Percentiles rank a stretch among this genome's conserved stretches.
Conservation (phyloP, 2,113 vertebrate genomes). For the Penelope pileata region DNA sequence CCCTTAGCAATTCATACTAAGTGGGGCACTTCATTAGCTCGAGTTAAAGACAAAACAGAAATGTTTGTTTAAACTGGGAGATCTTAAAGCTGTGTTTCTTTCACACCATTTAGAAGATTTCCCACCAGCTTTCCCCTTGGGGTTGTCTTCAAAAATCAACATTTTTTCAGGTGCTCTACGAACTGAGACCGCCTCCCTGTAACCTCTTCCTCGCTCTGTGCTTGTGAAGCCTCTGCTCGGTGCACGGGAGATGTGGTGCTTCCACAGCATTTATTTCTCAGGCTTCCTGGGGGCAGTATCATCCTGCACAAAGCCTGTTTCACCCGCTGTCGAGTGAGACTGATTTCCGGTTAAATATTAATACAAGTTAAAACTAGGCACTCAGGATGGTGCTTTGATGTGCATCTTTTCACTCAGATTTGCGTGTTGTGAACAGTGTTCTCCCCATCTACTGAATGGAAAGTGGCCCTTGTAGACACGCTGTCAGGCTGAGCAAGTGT, state of each 20-base stretch:
- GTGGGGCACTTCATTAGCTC: slow-evolving; percentile 64
- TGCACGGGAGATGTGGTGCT: background rate
- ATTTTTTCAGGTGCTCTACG: slow-evolving; percentile 51
- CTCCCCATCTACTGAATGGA: background rate
- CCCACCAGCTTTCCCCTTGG: slow-evolving; percentile 39
- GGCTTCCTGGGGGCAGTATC: slow-evolving; percentile 20
- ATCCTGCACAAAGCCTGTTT: background rate
- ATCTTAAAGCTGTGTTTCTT: slow-evolving; percentile 50
- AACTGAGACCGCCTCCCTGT: background rate
- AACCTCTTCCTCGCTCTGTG: background rate
- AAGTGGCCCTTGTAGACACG: background rate
- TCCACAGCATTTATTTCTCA: background rate
- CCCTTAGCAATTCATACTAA: slow-evolving; percentile 57
- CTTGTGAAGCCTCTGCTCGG: rapidly evolving
- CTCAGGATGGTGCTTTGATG: background rate
- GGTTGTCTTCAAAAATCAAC: slow-evolving; percentile 54
- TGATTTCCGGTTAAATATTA: background rate
- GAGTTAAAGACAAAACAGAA: slow-evolving; percentile 63
- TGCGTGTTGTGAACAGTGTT: background rate
- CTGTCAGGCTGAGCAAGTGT: background rate
- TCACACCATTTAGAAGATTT: slow-evolving; percentile 62
- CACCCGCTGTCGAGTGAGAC: background rate
- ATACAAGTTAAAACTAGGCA: background rate
- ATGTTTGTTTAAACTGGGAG: slow-evolving; percentile 68
- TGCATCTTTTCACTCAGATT: background rate